phyloP scores from a whole-genome alignment of 2,113 vertebrate genomes.

The Eolophus roseicapilla region DNA sequence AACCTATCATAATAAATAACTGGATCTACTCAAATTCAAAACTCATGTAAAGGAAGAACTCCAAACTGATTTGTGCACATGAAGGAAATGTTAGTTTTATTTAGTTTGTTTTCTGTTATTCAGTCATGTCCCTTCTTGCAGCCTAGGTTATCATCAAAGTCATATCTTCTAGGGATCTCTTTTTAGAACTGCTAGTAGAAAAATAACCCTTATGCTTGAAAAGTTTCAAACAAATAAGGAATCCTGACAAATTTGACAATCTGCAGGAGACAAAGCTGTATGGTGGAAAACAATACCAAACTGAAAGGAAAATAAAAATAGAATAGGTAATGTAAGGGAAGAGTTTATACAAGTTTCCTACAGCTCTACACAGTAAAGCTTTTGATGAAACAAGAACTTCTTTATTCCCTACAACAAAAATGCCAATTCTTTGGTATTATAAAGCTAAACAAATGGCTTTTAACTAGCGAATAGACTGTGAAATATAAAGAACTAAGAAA shows the following conservation, averaged over 20 bases:
- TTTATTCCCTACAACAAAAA: conserved; percentile 34
- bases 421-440: neutral
- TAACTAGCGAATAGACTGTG: neutral
- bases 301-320: conserved; percentile 24
- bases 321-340: neutral
- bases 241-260: conserved; percentile 16
- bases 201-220: conserved; percentile 1
- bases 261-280: neutral
- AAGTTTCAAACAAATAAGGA: conserved; percentile 24
- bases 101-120: neutral
- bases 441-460: neutral
- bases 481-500: neutral
- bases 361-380: neutral
- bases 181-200: conserved; percentile 29
- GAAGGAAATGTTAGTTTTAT: neutral
- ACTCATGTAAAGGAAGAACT: neutral
- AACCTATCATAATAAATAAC: neutral
- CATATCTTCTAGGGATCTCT: neutral
- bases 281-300: neutral
- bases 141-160: neutral
- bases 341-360: neutral
- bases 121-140: neutral
- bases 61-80: neutral
- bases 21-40: neutral
- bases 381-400: neutral